Evolutionary conservation across 35 echinoderm and acorn worm genomes (phyloP), one percentile per base, ranked within the genome.

Genomic region (Apostichopus californicus): DNA sequence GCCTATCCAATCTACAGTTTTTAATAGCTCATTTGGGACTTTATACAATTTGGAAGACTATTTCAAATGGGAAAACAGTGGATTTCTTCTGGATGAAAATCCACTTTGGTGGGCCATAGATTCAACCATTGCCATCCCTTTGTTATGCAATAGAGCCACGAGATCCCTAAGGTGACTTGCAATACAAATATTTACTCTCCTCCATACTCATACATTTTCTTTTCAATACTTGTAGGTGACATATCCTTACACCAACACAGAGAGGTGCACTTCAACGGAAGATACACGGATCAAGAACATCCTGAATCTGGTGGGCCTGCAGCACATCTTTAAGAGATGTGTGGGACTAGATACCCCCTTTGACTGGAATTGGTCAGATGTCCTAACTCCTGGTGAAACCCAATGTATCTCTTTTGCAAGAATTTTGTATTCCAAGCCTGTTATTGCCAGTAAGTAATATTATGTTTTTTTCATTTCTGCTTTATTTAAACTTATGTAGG

Each of bases 341-440:
- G 90, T 89, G 21, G 91, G 94, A 11, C 77, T 98, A 46, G 93
- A 95, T 61, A 65, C 12, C 1, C 90, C 64, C 26, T 93, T 94
- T 18, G 87, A 92, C 8, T 95, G 94, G 96, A 94, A 95, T 55
- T 98, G 96, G 96, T 88, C 75, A 6, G 94, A 98, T 79, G 94
- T 95, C 4, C 82, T 98, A 52, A 95, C 96, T 11, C 96, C 96
- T 6, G 96, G 96, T 59, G 96, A 98, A 83, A 95, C 93, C 56
- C 96, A 98, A 79, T 96, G 96, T 54, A 61, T 98, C 78, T 94
- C 96, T 3, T 96, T 98, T 93, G 96, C 94, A 20, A 94, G 96
- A 83, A 85, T 98, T 65, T 92, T 94, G n/a, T 96, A 95, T 90
- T 91, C 93, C 57, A 96, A 90, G 59, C 96, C 96, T 56, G 80